These are phyloP conservation scores for Dryas iulia DNA, from an alignment of 1,140 invertebrate species.

Conservation along the genomic window DNA sequence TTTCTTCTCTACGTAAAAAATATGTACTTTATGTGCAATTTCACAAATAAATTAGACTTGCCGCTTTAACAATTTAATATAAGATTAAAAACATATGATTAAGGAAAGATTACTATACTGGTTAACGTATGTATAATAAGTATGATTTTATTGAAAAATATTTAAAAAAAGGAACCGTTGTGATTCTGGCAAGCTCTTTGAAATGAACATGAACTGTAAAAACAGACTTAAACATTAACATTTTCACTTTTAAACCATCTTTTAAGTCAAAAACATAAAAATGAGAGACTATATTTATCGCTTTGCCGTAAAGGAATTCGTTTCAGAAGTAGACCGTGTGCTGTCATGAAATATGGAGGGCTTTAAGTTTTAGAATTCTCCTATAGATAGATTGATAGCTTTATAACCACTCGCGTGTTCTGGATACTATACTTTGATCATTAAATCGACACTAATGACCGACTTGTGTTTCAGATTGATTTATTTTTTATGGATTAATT, in stretches of 20 bases:
- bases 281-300: background rate
- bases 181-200: too few relatives aligned
- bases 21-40: too few relatives aligned
- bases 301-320: conserved; percentile 6
- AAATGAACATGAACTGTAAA: too few relatives aligned
- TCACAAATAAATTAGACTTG: too few relatives aligned
- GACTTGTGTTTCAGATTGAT: background rate
- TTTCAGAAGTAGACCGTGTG: background rate
- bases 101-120: too few relatives aligned
- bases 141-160: too few relatives aligned
- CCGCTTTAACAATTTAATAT: too few relatives aligned
- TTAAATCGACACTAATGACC: background rate
- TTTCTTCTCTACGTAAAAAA: too few relatives aligned
- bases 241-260: background rate
- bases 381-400: background rate
- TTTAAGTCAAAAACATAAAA: background rate
- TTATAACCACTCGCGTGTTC: background rate
- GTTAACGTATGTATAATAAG: too few relatives aligned
- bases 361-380: conserved; percentile 8
- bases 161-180: too few relatives aligned
- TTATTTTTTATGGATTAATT: too few relatives aligned
- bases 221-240: background rate
- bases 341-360: background rate
- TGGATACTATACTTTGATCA: conserved; percentile 6
- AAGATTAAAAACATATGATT: too few relatives aligned